Evolutionary conservation across 2,888 invertebrate species (phyloP).

Genomic region (Ophion costatus): DNA sequence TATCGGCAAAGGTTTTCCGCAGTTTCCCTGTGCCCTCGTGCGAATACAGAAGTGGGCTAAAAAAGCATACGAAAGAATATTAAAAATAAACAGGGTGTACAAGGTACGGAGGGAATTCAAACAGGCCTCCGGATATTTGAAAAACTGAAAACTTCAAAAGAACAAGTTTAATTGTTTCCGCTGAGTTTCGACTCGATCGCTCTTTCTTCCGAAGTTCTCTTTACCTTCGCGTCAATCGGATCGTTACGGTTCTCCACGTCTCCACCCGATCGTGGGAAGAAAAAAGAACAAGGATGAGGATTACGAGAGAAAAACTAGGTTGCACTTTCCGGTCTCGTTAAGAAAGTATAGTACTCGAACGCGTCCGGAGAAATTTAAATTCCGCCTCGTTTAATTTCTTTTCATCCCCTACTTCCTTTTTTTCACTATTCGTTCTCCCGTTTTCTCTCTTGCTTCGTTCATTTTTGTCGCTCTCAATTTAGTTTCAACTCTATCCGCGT

Average conservation of each 20-base stretch:
- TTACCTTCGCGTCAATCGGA: slow-evolving; percentile 64
- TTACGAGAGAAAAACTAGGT: slow-evolving; percentile 30
- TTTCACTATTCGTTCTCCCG: neutral
- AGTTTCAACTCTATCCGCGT: neutral
- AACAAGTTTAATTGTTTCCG: neutral
- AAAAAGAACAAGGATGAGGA: slow-evolving; percentile 25
- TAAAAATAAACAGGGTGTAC: too few relatives aligned
- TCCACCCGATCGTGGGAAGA: slow-evolving; percentile 9
- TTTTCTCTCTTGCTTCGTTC: slow-evolving; percentile 38
- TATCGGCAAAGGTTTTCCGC: too few relatives aligned
- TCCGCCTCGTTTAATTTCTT: slow-evolving; percentile 64
- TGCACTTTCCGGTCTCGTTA: slow-evolving; percentile 71
- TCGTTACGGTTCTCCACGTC: slow-evolving; percentile 13
- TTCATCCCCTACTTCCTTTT: slow-evolving; percentile 16
- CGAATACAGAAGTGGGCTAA: too few relatives aligned
- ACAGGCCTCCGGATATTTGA: too few relatives aligned
- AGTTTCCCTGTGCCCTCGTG: too few relatives aligned
- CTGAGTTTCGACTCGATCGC: too few relatives aligned
- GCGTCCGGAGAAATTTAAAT: slow-evolving; percentile 73
- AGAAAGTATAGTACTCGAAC: slow-evolving; percentile 77
- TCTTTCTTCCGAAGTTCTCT: neutral
- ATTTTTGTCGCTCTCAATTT: slow-evolving; percentile 32
- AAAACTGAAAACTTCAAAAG: neutral
- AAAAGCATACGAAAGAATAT: too few relatives aligned
- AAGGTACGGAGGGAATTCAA: too few relatives aligned